Evolutionary conservation across 2,888 invertebrate genomes (phyloP).

Genomic region (Heteropelma amictum): DNA sequence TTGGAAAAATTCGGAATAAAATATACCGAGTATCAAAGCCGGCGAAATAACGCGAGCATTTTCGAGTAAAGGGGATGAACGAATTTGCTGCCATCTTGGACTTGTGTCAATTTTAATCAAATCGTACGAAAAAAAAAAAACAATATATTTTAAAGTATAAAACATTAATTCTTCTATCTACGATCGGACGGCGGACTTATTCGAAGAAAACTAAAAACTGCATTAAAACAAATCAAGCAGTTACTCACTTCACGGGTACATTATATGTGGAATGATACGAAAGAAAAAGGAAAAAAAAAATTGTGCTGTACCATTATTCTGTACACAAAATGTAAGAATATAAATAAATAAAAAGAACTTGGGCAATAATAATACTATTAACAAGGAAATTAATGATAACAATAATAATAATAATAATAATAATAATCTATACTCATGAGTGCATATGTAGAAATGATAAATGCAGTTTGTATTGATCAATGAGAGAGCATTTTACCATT

Average conservation of each 20-base stretch:
- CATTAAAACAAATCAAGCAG: neutral
- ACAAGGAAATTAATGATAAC: constrained; percentile 8
- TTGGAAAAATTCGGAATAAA: too few species aligned
- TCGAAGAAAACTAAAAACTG: constrained; percentile 2
- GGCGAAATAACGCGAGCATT: too few species aligned
- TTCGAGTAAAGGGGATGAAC: neutral
- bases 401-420: constrained; percentile 29
- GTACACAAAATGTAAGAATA: constrained; percentile 45
- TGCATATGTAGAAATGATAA: constrained; percentile 27
- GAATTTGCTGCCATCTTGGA: constrained; percentile 43
- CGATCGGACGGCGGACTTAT: constrained; percentile 20
- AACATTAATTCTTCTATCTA: constrained; percentile 27
- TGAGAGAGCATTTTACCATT: constrained; percentile 42
- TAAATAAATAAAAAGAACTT: constrained; percentile 48
- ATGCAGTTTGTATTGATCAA: constrained; percentile 44
- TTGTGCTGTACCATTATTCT: constrained; percentile 36
- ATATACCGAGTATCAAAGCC: too few species aligned
- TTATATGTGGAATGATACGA: constrained; percentile 37
- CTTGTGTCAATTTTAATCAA: constrained; percentile 49
- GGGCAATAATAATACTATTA: constrained; percentile 50
- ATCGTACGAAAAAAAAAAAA: constrained; percentile 22
- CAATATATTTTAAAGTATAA: neutral
- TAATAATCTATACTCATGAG: constrained; percentile 33
- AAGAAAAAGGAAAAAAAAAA: constrained; percentile 30
- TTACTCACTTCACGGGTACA: too few species aligned